phyloP scores from a whole-genome alignment of 2,888 invertebrate genomes.

The Sympetrum striolatum region DNA sequence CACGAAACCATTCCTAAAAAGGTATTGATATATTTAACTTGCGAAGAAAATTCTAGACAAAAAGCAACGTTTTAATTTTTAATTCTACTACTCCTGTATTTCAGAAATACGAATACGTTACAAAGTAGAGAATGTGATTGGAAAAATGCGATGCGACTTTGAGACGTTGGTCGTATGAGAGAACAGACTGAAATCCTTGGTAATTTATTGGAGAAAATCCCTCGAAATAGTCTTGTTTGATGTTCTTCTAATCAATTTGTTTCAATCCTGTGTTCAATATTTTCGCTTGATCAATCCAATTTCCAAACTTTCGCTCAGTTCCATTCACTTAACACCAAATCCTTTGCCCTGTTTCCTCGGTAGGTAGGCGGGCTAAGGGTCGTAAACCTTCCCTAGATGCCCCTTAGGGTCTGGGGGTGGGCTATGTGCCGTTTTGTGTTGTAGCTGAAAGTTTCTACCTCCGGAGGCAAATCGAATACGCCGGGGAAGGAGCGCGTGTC shows the following conservation, averaged over 20 bases:
- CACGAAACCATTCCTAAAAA: too few relatives aligned
- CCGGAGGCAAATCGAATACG: neutral
- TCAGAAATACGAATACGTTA: too few relatives aligned
- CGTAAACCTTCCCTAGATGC: neutral
- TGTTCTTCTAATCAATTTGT: neutral
- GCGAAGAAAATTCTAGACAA: too few relatives aligned
- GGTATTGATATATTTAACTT: too few relatives aligned
- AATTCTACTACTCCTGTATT: too few relatives aligned
- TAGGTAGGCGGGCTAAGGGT: neutral
- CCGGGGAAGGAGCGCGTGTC: neutral
- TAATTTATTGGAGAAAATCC: too few relatives aligned
- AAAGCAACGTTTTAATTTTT: too few relatives aligned
- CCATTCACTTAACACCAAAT: neutral
- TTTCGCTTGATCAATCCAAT: conserved; percentile 14
- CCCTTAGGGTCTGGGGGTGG: neutral
- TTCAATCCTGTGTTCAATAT: neutral
- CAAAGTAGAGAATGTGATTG: too few relatives aligned
- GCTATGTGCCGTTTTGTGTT: neutral
- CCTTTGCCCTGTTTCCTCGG: neutral
- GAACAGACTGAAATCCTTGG: too few relatives aligned
- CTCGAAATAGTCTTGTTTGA: too few relatives aligned
- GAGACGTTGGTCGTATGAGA: too few relatives aligned
- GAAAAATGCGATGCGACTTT: too few relatives aligned
- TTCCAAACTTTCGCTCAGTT: neutral
- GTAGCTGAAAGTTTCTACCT: conserved; percentile 21